phyloP scores from a whole-genome alignment of 2,888 invertebrate genomes.

The Calliopum simillimum region DNA sequence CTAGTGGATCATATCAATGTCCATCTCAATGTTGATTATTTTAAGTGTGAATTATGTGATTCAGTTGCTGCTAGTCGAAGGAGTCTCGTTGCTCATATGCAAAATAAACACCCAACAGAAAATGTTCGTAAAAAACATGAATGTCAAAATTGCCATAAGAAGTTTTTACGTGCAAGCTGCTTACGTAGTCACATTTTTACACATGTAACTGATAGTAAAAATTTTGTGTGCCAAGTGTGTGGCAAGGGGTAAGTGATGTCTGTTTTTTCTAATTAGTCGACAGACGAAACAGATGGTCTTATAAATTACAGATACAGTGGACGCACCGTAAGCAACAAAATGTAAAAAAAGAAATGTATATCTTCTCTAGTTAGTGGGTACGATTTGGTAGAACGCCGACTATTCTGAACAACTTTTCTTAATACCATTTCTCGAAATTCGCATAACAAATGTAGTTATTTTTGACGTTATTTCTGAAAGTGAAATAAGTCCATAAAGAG shows the following conservation, averaged over 20 bases:
- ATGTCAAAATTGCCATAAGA: constrained; percentile 46
- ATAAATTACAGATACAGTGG: too few species aligned
- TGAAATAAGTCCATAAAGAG: too few species aligned
- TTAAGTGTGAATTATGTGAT: constrained; percentile 48
- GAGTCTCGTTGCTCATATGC: constrained; percentile 45
- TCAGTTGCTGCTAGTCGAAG: constrained; percentile 43
- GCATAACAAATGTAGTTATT: too few species aligned
- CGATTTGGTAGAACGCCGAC: too few species aligned
- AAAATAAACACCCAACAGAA: constrained; percentile 41
- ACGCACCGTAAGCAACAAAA: too few species aligned
- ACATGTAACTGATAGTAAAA: constrained; percentile 42
- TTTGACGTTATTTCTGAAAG: too few species aligned
- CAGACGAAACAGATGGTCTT: too few species aligned
- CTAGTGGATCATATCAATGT: constrained; percentile 49
- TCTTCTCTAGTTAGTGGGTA: too few species aligned
- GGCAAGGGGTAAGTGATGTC: constrained; percentile 42
- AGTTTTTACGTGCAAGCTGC: constrained; percentile 41
- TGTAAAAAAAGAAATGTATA: too few species aligned
- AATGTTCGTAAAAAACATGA: constrained; percentile 37
- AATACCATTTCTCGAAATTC: too few species aligned
- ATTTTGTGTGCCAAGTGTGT: constrained; percentile 49
- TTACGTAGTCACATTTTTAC: constrained; percentile 47
- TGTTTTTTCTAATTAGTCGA: neutral
- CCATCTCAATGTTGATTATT: constrained; percentile 49
- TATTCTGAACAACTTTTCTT: too few species aligned